Base-by-base conservation (phyloP, 2,888 invertebrate species). In the Caenorhabditis virilis region DNA sequence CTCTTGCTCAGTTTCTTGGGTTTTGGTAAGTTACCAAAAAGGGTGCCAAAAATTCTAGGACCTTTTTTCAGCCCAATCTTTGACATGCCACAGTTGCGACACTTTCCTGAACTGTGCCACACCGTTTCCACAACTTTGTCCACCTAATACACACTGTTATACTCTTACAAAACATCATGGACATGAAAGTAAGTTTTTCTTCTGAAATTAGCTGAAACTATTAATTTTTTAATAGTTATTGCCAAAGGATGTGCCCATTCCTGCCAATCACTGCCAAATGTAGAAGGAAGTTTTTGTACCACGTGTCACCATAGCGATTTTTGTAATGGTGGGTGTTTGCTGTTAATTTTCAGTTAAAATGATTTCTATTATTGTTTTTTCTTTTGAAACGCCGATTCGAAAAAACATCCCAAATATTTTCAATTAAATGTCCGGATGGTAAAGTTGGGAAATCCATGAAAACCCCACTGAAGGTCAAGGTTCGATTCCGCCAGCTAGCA, bases 41-140 rank as follows among this genome's bases (percentile, higher is more conserved):
- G n/a, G n/a, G n/a, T n/a, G n/a, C n/a, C n/a, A n/a, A n/a, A n/a
- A n/a, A n/a, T n/a, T 23, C 11, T n/a, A 35, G 15, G 23, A 30
- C 18, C 45, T 22, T 16, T 9, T 45, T 41, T 15, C 45, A 59
- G 59, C 36, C 0, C 22, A 16, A 23, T 36, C 43, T n/a, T 41
- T 59, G 18, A 42, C 38, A 38, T 61, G 61, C 33, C 20, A 61
- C 25, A 52, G 55, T n/a, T 61, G 61, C 16, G 61, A 61, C 36
- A 48, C 36, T 41, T 55, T 48, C 11, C n/a, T 43, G 15, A 51
- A 33, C 13, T 61, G 61, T 27, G 13, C 15, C 18, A 15, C 18
- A 4, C 47, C 61, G 16, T 47, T 52, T 20, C 47, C 61, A 38
- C 46, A 52, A n/a, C 16, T 45, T 16, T 61, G 61, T 20, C 61